phyloP scores from a whole-genome alignment of 2,797 vertebrate species.

The Xenops minutus region DNA sequence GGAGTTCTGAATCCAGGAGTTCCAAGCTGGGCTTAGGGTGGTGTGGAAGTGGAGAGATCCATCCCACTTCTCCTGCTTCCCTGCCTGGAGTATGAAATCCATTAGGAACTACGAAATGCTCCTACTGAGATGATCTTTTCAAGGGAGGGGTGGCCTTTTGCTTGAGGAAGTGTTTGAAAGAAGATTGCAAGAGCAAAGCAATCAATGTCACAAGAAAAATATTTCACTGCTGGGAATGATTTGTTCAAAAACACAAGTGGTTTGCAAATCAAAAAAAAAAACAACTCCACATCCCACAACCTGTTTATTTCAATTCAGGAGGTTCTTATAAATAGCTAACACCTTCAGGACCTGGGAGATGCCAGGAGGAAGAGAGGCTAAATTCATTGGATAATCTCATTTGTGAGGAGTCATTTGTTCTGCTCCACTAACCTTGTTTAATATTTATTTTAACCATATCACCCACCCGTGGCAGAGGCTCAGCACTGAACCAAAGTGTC shows the following conservation, averaged over 20 bases:
- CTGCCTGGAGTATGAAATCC: not conserved
- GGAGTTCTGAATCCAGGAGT: not conserved
- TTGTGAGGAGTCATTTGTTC: constrained; percentile 20
- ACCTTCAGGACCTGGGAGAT: not conserved
- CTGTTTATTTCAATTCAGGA: not conserved
- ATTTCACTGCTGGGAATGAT: not conserved
- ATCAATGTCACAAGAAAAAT: not conserved
- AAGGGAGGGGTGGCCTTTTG: not conserved
- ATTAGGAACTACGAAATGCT: not conserved
- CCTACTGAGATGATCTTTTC: not conserved
- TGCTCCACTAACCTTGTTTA: constrained; percentile 25
- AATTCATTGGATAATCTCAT: constrained; percentile 17
- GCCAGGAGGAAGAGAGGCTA: not conserved
- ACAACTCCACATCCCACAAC: not conserved
- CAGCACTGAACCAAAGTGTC: not conserved
- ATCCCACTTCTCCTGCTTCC: not conserved
- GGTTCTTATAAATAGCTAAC: not conserved
- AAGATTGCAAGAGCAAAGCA: not conserved
- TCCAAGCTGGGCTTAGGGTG: not conserved
- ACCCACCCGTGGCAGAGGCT: not conserved
- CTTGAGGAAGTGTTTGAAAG: not conserved
- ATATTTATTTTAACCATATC: not conserved
- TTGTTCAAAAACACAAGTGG: not conserved
- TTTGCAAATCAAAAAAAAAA: not conserved
- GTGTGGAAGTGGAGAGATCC: not conserved